Percentiles rank a stretch among this genome's conserved stretches.
phyloP scores from a whole-genome alignment of 2,888 invertebrate genomes.

The Gymnoscelis rufifasciata region DNA sequence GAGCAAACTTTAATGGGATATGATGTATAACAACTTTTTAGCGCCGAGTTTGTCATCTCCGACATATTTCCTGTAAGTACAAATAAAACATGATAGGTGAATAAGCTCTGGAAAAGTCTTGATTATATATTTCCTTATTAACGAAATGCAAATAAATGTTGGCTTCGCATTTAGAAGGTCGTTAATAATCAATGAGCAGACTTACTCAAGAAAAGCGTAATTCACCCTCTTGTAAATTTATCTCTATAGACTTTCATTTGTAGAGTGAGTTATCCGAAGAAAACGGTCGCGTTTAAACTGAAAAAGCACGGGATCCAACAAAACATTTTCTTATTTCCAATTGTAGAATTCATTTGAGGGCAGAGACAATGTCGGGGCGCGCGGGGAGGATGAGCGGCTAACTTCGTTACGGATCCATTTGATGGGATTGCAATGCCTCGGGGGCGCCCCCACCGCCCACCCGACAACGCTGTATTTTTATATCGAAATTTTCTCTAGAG shows the following conservation, averaged over 20 bases:
- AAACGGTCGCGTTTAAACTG: slow-evolving; percentile 74
- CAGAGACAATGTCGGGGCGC: slow-evolving; percentile 78
- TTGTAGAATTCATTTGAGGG: slow-evolving; percentile 80
- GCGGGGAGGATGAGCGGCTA: slow-evolving; percentile 81
- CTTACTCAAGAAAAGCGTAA: slow-evolving; percentile 31
- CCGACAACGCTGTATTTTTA: slow-evolving; percentile 73
- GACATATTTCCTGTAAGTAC: slow-evolving; percentile 54
- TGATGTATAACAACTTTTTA: slow-evolving; percentile 74
- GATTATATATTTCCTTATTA: too few relatives aligned
- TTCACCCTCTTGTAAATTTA: slow-evolving; percentile 46
- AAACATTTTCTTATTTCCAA: slow-evolving; percentile 80
- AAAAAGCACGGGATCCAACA: slow-evolving; percentile 76
- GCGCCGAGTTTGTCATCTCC: slow-evolving; percentile 43
- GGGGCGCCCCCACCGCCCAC: slow-evolving; percentile 56
- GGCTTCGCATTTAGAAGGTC: slow-evolving; percentile 13
- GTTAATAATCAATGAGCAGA: slow-evolving; percentile 23
- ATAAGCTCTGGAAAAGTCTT: too few relatives aligned
- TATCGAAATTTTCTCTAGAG: slow-evolving; percentile 77
- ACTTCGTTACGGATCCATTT: slow-evolving; percentile 89
- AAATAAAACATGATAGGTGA: too few relatives aligned
- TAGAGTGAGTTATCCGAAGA: slow-evolving; percentile 60
- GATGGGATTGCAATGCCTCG: slow-evolving; percentile 84
- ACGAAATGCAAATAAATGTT: slow-evolving; percentile 10
- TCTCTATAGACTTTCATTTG: slow-evolving; percentile 38
- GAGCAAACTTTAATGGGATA: slow-evolving; percentile 67